Base-by-base conservation (phyloP, 1,140 invertebrate species). In the Drosophila malerkotliana region DNA sequence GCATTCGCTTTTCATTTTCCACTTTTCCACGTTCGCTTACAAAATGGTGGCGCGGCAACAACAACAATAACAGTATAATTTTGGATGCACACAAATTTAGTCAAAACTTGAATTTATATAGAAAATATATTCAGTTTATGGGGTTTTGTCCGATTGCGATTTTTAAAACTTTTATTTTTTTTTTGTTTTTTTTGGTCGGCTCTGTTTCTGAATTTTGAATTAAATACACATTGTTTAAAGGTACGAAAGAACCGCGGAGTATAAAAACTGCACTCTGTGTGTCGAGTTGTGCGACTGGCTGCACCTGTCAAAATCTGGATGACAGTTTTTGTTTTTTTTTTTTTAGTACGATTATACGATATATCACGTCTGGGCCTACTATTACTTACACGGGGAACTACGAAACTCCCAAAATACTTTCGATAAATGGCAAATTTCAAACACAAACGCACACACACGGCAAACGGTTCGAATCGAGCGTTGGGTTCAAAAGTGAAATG, bases 21-120 rank as follows among this genome's bases (percentile, higher is more conserved):
- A 30, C 57, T 62, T 49, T 79, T 77, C 44, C 18, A n/a, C 39
- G 44, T 47, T 84, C 37, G 72, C 81, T 71, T 84, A 85, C 81
- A 84, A 67, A 77, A 77, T 85, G 83, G 79, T 84, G 80, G 81
- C 68, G 67, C 76, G 54, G 32, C 26, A 58, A 64, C 69, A 75
- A 64, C 66, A 79, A 71, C 68, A 68, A 64, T 30, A 74, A 79
- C 39, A 30, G 24, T 47, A 26, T 26, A 67, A 69, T 73, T 73
- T 66, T 24, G 24, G 49, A 45, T 60, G 58, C 45, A 67, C 61
- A 56, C 30, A 9, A 75, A 52, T 68, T 66, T 62, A 41, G 34
- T 21, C 24, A 14, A 47, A 47, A 47, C 44, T n/a, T n/a, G 39
- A 58, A 39, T 51, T 69, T 41, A 48, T 21, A 48, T 44, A 49